Evolutionary conservation across 1,140 invertebrate species (phyloP).

Genomic region (Dreissena rostriformis): DNA sequence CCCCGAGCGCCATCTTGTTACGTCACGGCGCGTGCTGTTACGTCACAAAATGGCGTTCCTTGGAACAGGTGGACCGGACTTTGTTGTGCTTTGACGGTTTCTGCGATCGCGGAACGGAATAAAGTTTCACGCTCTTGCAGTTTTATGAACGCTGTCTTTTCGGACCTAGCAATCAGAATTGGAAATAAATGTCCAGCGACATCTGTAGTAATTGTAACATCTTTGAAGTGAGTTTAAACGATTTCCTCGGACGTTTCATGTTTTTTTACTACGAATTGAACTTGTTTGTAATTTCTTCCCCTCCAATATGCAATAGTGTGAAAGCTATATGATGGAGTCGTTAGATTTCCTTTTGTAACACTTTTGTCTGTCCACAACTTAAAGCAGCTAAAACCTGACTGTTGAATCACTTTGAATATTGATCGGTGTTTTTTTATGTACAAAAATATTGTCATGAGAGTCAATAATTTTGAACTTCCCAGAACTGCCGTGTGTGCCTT

Average conservation of each 20-base stretch:
- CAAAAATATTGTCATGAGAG: too few relatives aligned
- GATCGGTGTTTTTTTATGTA: too few relatives aligned
- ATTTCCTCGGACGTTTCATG: too few relatives aligned
- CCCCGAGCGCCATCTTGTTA: constrained; percentile 1
- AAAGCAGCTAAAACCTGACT: too few relatives aligned
- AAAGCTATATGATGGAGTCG: background rate
- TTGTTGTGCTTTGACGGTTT: background rate
- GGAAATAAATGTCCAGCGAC: background rate
- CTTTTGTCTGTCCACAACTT: too few relatives aligned
- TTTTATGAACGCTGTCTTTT: background rate
- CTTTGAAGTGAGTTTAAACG: background rate
- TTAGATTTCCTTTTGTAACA: too few relatives aligned
- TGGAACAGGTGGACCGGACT: background rate
- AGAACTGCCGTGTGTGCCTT: too few relatives aligned
- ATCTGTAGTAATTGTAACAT: background rate
- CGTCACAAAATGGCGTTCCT: background rate
- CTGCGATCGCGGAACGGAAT: background rate
- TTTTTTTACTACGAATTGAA: background rate
- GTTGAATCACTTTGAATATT: too few relatives aligned
- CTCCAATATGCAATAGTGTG: background rate
- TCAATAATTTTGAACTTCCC: too few relatives aligned
- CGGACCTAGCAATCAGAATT: background rate
- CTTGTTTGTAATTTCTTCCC: background rate
- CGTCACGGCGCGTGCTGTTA: constrained; percentile 1
- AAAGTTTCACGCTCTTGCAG: background rate